Conservation (phyloP, 2,888 invertebrate genomes). For the Andrena chrysosceles region DNA sequence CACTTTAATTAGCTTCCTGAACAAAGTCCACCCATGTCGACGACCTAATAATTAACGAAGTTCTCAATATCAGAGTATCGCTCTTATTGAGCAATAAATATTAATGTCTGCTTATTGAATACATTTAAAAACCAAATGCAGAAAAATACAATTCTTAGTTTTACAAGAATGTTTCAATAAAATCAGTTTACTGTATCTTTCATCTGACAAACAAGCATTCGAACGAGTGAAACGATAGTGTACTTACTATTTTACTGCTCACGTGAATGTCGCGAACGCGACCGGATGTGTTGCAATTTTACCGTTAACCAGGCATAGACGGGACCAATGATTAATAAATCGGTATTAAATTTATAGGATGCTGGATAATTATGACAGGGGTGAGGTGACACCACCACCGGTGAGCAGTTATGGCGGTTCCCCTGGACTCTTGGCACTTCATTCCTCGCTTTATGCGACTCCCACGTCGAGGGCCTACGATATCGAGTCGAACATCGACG, state of each 20-base stretch:
- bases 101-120: too few species aligned
- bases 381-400: conserved; percentile 84
- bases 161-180: neutral
- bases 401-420: conserved; percentile 82
- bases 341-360: conserved; percentile 78
- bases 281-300: conserved; percentile 40
- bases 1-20: too few species aligned
- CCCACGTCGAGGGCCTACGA: conserved; percentile 81
- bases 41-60: too few species aligned
- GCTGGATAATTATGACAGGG: conserved; percentile 85
- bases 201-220: conserved; percentile 41
- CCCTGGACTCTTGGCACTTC: conserved; percentile 82
- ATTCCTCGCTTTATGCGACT: conserved; percentile 83
- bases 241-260: conserved; percentile 27
- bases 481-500: conserved; percentile 83
- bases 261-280: conserved; percentile 23
- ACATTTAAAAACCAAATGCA: too few species aligned
- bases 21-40: too few species aligned
- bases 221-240: conserved; percentile 42
- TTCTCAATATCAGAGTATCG: too few species aligned
- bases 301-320: conserved; percentile 19
- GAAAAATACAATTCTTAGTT: too few species aligned
- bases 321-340: conserved; percentile 43
- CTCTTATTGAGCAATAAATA: too few species aligned
- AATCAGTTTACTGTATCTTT: conserved; percentile 7